Conservation (phyloP, 2,797 vertebrate genomes). For the Odontamblyopus rebecca region DNA sequence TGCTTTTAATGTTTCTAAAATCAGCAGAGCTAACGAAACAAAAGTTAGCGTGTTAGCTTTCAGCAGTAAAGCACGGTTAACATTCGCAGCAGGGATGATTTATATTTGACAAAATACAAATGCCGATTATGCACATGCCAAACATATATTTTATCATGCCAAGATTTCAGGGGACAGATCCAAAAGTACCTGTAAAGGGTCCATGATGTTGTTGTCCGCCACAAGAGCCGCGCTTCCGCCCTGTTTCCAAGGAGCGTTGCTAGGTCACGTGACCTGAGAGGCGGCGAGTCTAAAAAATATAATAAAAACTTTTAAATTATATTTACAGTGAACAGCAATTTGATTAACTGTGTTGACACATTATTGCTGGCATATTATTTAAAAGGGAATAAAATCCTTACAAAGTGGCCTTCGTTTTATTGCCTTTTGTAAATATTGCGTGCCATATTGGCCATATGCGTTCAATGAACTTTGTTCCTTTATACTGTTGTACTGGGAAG, state of each 20-base stretch:
- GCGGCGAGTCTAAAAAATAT: neutral
- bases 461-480: neutral
- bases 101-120: neutral
- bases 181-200: constrained; percentile 38
- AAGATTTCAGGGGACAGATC: neutral
- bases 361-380: too few species aligned
- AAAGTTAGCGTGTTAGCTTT: constrained; percentile 23
- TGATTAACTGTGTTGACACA: too few species aligned
- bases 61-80: neutral
- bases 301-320: neutral
- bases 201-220: constrained; percentile 55
- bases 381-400: too few species aligned
- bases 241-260: constrained; percentile 65
- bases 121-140: accelerated
- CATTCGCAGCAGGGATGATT: neutral
- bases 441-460: neutral
- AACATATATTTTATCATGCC: neutral
- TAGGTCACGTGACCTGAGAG: constrained; percentile 29
- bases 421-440: too few species aligned
- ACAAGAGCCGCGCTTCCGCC: constrained; percentile 33
- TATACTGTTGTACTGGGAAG: too few species aligned
- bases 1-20: neutral
- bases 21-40: constrained; percentile 1
- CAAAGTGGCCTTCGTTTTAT: too few species aligned
- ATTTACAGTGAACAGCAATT: neutral